Percentiles rank a stretch among this genome's conserved stretches.
Evolutionary conservation across 2,797 vertebrate genomes (phyloP).

Genomic region (Monodelphis domestica): DNA sequence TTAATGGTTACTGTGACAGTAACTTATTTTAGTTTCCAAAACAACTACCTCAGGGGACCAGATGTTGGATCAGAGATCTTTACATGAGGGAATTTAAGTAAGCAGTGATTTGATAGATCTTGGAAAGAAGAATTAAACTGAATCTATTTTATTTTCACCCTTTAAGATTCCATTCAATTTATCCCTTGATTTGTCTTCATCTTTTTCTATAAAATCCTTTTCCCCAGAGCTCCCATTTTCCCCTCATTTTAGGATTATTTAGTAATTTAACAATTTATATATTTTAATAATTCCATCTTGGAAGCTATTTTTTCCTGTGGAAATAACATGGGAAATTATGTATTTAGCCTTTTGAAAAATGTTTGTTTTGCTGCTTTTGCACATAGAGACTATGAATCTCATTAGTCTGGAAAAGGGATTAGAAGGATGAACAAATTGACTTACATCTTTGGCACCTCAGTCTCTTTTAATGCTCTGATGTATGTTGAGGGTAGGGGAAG

Average conservation of each 20-base stretch:
- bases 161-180: neutral
- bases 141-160: neutral
- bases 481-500: constrained; percentile 14
- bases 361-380: constrained; percentile 27
- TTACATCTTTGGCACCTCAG: neutral
- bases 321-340: constrained; percentile 17
- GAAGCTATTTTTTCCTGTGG: neutral
- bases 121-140: constrained; percentile 26
- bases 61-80: neutral
- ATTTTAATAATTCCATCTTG: constrained; percentile 10
- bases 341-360: constrained; percentile 9
- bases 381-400: neutral
- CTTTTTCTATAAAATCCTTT: constrained; percentile 33
- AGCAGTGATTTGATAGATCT: constrained; percentile 21
- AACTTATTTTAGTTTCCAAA: constrained; percentile 30
- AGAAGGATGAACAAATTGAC: neutral
- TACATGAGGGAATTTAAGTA: constrained; percentile 16
- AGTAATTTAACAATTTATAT: constrained; percentile 28
- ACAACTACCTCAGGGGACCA: neutral
- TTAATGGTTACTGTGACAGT: neutral
- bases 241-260: neutral
- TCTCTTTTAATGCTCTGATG: constrained; percentile 6
- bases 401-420: constrained; percentile 20
- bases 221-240: constrained; percentile 35
- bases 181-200: constrained; percentile 2